These are phyloP conservation scores for Phaedon cochleariae DNA, from an alignment of 2,888 invertebrate genomes.

Conservation along the genomic window DNA sequence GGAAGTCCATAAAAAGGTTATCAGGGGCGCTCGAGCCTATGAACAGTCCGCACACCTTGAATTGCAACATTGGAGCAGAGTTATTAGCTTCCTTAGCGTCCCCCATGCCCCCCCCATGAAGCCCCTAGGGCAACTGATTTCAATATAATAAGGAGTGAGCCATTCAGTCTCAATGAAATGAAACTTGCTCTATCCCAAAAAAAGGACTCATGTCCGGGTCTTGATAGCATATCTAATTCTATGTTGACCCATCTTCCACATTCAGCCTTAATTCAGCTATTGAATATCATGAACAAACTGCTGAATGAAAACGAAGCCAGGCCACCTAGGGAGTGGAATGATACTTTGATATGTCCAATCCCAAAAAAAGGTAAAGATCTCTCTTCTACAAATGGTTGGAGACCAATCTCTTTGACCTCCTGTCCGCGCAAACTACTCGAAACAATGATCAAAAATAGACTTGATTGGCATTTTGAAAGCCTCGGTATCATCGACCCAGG, in stretches of 20 bases:
- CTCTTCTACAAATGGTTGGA: not conserved
- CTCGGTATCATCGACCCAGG: not conserved
- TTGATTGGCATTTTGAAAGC: slow-evolving; percentile 4
- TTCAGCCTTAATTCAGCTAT: too few relatives aligned
- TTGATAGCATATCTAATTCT: too few relatives aligned
- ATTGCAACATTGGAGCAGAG: too few relatives aligned
- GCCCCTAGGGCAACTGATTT: not conserved
- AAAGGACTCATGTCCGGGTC: too few relatives aligned
- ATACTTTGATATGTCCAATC: too few relatives aligned
- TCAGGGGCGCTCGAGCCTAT: too few relatives aligned
- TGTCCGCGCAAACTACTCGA: slow-evolving; percentile 2
- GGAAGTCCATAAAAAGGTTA: too few relatives aligned
- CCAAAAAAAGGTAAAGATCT: not conserved
- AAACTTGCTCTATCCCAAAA: not conserved
- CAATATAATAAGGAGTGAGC: not conserved
- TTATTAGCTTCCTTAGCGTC: not conserved
- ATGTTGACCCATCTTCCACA: too few relatives aligned
- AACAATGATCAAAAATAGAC: slow-evolving; percentile 10
- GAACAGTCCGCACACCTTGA: not conserved
- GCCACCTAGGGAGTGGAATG: not conserved
- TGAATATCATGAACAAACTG: too few relatives aligned
- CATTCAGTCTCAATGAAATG: not conserved
- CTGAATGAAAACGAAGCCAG: not conserved
- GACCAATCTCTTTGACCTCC: slow-evolving; percentile 3
- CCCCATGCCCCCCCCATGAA: not conserved